Base-by-base conservation (phyloP, 2,888 invertebrate species). In the Platycheirus albimanus region DNA sequence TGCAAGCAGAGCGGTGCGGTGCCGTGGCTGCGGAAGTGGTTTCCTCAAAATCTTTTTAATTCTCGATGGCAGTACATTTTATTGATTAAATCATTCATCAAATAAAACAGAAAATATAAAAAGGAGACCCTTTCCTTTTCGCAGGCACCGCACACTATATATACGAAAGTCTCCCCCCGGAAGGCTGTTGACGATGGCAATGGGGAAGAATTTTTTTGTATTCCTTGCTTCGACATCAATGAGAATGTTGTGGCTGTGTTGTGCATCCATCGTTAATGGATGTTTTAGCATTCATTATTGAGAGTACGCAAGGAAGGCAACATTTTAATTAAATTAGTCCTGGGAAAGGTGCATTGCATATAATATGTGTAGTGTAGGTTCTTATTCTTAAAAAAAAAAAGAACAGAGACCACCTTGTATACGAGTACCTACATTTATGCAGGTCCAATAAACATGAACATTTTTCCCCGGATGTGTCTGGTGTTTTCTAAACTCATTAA, bases 11-110 rank as follows among this genome's bases (percentile, higher is more conserved):
- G n/a, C n/a, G n/a, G n/a, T n/a, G n/a, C n/a, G n/a, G 10, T 15
- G 24, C 17, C 8, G 8, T 61, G 8, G 45, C 5, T 8, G 24
- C 13, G 20, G 41, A 15, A 13, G 56, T 47, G 61, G 28, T 52
- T 38, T 38, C 19, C 17, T 20, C n/a, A n/a, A n/a, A 66, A 51
- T 51, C 47, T 20, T 58, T 56, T 61, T 61, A 66, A 66, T 67
- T 24, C 38, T 63, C 77, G 71, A 63, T 71, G 64, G 52, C 43
- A 71, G 77, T 76, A 54, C 71, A 77, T 67, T 69, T 61, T 83
- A 83, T 77, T 76, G 77, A 77, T 81, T 76, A 47, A 81, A 76
- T 71, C 51, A 66, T 19, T 80, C 47, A 52, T 51, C 51, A 64
- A 64, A 75, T 43, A 74, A 63, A 69, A 64, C 24, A 61, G 36